Conservation (phyloP, 1,140 invertebrate genomes). For the Saxidomus purpurata region DNA sequence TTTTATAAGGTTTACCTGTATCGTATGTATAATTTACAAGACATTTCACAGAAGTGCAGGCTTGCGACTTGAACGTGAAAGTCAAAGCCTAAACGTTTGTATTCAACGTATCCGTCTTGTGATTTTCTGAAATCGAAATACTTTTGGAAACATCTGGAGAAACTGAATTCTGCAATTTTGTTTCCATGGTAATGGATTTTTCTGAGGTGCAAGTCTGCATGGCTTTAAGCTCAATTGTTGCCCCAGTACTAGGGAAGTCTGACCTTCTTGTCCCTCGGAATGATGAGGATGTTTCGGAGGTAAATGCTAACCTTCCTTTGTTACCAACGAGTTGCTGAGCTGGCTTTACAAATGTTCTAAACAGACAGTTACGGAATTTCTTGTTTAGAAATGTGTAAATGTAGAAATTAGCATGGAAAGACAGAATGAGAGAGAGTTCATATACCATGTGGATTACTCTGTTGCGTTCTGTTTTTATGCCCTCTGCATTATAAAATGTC, state of each 20-base stretch:
- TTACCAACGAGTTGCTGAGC: neutral
- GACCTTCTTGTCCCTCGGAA: neutral
- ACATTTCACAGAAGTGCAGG: too few species aligned
- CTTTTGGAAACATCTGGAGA: neutral
- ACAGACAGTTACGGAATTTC: constrained; percentile 29
- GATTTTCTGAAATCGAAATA: neutral
- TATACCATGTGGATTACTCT: constrained; percentile 38
- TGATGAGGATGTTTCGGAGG: neutral
- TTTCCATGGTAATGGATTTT: neutral
- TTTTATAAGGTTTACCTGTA: too few species aligned
- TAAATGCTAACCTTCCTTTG: neutral
- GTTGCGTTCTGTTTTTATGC: neutral
- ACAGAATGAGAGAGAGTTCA: constrained; percentile 33
- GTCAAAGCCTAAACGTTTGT: neutral
- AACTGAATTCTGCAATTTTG: neutral
- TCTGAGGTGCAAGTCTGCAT: neutral
- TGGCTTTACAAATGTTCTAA: constrained; percentile 3
- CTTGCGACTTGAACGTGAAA: too few species aligned
- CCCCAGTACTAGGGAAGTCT: neutral
- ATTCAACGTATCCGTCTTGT: neutral
- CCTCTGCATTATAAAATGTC: neutral
- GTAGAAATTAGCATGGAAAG: constrained; percentile 60
- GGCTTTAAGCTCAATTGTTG: neutral
- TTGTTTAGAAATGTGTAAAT: constrained; percentile 54
- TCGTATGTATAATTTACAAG: too few species aligned